Evolutionary conservation across 2,113 vertebrate genomes (phyloP), one percentile per base, ranked within the genome.

Genomic region (Pseudolaguvia tuberculata): DNA sequence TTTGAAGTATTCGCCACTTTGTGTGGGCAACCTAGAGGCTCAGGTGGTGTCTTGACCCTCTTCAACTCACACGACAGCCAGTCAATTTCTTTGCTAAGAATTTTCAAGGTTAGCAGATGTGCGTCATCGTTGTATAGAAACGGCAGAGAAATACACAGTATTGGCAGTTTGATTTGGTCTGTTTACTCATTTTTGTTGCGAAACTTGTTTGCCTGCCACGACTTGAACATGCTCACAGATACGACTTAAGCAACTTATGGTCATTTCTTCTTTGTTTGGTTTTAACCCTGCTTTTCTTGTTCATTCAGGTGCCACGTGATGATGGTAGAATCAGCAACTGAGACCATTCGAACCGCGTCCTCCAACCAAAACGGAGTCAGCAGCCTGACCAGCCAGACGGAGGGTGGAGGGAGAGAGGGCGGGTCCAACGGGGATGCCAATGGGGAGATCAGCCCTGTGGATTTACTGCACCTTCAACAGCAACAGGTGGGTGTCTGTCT

Each of bases 241-340:
- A 55, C 65, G 75, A 78, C 81, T 84, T 76, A 83, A 77, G 80
- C 15, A 78, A 82, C 75, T 69, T 68, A 75, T 58, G 59, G 59
- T 71, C 68, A 58, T 68, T 76, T 57, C 78, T 18, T 58, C 52
- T 51, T 76, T 72, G 52, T 71, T 67, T 69, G 18, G n/a, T 61
- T 52, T 78, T 69, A 59, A 68, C 14, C 45, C 35, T 29, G 70
- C 73, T 51, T 59, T 52, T 65, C 25, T 12, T 11, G 67, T 66
- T 68, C 59, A 15, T 35, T 50, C 89, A 86, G 88, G 91, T 94
- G 94, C 91, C 92, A 91, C 92, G 96, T 96, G 96, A 99, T 99
- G 96, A 99, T 99, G 96, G 96, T 98, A 91, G 96, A 99, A 93
- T 99, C 96, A 13, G 96, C 96, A 88, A 98, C 95, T 78, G 96